phyloP scores from a whole-genome alignment of 2,888 invertebrate species.

The Phalera bucephala region DNA sequence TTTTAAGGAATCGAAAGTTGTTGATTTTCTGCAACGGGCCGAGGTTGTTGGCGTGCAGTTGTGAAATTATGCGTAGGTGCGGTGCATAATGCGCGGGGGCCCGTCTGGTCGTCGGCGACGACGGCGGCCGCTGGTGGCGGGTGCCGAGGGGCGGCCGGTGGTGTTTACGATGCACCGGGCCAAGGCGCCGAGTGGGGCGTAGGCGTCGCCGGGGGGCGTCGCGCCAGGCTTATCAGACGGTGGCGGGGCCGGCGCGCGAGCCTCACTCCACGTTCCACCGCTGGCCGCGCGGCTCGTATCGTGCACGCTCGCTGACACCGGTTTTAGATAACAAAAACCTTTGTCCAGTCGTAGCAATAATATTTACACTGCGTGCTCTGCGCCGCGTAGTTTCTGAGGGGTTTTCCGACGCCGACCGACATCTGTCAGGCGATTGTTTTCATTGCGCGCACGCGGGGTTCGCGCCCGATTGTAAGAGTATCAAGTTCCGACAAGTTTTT shows the following conservation, averaged over 20 bases:
- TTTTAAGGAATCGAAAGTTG: constrained; percentile 80
- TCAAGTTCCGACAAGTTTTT: constrained; percentile 75
- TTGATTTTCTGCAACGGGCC: constrained; percentile 60
- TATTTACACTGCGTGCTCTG: constrained; percentile 72
- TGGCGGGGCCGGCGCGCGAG: constrained; percentile 80
- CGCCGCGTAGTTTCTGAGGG: constrained; percentile 73
- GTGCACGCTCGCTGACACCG: constrained; percentile 67
- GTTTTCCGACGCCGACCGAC: constrained; percentile 74
- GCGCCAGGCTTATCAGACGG: constrained; percentile 82
- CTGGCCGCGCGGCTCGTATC: constrained; percentile 71
- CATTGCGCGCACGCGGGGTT: constrained; percentile 71
- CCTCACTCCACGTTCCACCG: constrained; percentile 76
- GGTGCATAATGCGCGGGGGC: constrained; percentile 69
- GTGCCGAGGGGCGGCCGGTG: constrained; percentile 69
- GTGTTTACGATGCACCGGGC: constrained; percentile 71
- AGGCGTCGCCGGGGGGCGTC: constrained; percentile 82
- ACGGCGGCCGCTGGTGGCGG: constrained; percentile 45
- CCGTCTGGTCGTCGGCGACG: constrained; percentile 59
- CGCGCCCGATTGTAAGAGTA: constrained; percentile 55
- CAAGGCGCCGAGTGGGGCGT: constrained; percentile 77
- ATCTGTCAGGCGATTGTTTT: constrained; percentile 74
- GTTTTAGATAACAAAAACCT: constrained; percentile 81
- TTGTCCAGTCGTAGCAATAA: constrained; percentile 79
- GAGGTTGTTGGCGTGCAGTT: constrained; percentile 51
- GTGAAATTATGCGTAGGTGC: constrained; percentile 76